Evolutionary conservation across 2,113 vertebrate species (phyloP).

Genomic region (Anarhynchus alexandrinus): DNA sequence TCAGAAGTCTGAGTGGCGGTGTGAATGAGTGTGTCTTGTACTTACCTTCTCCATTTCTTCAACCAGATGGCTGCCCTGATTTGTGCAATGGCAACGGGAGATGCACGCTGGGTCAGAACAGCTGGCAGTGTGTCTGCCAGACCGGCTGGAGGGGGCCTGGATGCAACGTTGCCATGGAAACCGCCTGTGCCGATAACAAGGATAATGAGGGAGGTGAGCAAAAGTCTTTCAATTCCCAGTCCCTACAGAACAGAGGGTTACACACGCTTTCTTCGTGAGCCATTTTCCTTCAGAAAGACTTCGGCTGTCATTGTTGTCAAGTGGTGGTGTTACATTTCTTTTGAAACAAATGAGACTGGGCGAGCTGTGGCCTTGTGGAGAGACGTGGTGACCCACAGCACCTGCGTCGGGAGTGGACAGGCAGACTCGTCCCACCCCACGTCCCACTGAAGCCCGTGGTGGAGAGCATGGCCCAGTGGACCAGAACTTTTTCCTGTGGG

Average conservation of each 20-base stretch:
- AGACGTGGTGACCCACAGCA: background rate
- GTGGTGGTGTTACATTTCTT: background rate
- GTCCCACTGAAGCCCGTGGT: fast-evolving
- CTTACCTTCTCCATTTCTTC: conserved; percentile 78
- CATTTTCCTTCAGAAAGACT: conserved; percentile 12
- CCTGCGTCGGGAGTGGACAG: fast-evolving
- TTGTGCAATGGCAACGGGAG: conserved; percentile 97
- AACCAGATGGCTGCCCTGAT: conserved; percentile 97
- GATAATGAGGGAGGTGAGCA: conserved; percentile 99
- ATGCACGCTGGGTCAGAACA: conserved; percentile 98
- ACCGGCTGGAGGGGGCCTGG: conserved; percentile 97
- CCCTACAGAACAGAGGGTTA: conserved; percentile 30
- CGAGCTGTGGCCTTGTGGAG: background rate
- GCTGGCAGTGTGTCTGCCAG: conserved; percentile 99
- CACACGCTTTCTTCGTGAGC: background rate
- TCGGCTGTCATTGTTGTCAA: background rate
- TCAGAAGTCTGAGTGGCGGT: conserved; percentile 41
- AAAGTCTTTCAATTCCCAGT: conserved; percentile 56
- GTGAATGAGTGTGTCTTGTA: conserved; percentile 46
- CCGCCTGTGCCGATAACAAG: conserved; percentile 97
- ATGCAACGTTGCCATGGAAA: conserved; percentile 99
- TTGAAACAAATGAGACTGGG: background rate
- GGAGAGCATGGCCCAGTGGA: background rate
- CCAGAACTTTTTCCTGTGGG: background rate
- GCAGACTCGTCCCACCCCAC: background rate